Base-by-base conservation (phyloP, 1,140 invertebrate genomes). In the Drosophila lacteicornis region DNA sequence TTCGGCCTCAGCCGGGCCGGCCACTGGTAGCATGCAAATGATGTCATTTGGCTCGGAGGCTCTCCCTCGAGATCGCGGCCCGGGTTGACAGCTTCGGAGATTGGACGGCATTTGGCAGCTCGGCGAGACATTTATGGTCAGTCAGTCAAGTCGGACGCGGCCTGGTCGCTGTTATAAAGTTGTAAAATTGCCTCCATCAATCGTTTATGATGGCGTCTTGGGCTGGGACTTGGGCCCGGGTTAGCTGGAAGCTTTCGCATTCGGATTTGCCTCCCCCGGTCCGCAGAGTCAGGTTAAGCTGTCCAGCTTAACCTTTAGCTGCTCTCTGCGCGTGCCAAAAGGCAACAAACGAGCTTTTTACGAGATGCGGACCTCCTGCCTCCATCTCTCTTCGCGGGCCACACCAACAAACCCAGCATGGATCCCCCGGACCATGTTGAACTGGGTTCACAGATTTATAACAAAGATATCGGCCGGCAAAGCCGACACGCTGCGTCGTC, bases 381-480 rank as follows among this genome's bases (percentile, higher is more conserved):
- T 55, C 67, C 47, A 55, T 17, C 67, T 68, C 67, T 70, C 62
- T 42, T 71, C 71, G 60, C 67, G 76, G 82, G 82, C 79, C 75
- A 76, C 77, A 70, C 69, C 84, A 88, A 90, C 83, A 87, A 77
- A 82, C 85, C 36, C 85, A 88, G 85, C 85, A 90, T 90, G 85
- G 60, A 77, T 75, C 75, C 85, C 61, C 49, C 33, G 47, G 60
- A 76, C 53, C 75, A 84, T 84, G 85, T 90, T 90, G 85, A 90
- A 85, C 85, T 90, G 70, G 75, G 85, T 82, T 83, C 84, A 88
- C 84, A 90, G 85, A 90, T 90, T 90, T 90, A 90, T 90, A 90
- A 90, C 85, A 90, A 90, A 90, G 85, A 90, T 90, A 90, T 90
- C 85, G 85, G 79, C 55, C 51, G 55, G 81, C 50, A 53, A 81